These are phyloP conservation scores for Ferrisia virgata DNA, from an alignment of 2,888 invertebrate species.

Conservation along the genomic window DNA sequence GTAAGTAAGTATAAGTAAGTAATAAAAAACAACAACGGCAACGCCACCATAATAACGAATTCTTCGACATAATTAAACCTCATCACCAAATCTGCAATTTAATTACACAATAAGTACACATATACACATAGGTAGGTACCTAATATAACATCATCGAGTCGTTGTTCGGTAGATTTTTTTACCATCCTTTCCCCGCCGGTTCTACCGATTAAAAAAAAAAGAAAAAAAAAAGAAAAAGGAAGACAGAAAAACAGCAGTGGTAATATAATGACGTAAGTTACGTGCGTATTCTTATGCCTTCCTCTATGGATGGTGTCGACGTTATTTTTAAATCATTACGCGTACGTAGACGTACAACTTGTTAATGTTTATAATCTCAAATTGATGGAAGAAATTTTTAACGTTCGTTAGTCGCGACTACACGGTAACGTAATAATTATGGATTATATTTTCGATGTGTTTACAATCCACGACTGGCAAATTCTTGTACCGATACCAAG, in stretches of 20 bases:
- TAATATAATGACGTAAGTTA: neutral
- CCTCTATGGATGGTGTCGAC: neutral
- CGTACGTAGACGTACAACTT: neutral
- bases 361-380: neutral
- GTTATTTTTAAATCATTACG: constrained; percentile 17
- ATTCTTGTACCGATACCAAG: neutral
- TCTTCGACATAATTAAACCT: constrained; percentile 9
- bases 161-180: neutral
- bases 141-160: too few relatives aligned
- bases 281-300: neutral
- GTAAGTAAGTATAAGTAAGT: neutral
- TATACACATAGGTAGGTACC: too few relatives aligned
- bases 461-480: neutral
- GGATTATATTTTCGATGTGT: neutral
- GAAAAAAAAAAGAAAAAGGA: neutral
- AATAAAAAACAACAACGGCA: neutral
- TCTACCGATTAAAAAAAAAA: too few relatives aligned
- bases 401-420: neutral
- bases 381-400: neutral
- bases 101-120: neutral
- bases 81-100: constrained; percentile 1
- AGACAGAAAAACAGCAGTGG: neutral
- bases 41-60: too few relatives aligned
- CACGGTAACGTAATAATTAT: too few relatives aligned
- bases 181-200: neutral